Evolutionary conservation across 1,140 invertebrate species (phyloP).

Genomic region (Cylas formicarius): DNA sequence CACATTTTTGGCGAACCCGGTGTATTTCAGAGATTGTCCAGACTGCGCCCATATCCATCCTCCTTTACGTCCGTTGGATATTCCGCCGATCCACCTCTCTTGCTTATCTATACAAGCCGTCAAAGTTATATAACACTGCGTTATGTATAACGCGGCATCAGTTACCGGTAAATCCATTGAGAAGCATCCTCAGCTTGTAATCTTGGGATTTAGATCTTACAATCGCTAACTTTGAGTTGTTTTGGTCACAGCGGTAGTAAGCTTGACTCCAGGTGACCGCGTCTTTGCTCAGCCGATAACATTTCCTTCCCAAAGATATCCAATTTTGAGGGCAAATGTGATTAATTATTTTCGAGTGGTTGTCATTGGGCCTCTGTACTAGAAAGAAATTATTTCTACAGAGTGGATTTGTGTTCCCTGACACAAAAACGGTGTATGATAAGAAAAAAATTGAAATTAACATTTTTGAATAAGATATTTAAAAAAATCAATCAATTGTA

Average conservation of each 20-base stretch:
- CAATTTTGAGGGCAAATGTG: constrained; percentile 21
- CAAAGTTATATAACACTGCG: background rate
- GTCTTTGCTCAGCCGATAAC: constrained; percentile 19
- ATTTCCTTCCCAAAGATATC: constrained; percentile 18
- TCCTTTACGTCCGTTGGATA: constrained; percentile 58
- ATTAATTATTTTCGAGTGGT: constrained; percentile 7
- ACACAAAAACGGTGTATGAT: no score
- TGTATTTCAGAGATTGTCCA: constrained; percentile 41
- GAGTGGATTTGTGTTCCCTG: no score
- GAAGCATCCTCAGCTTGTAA: constrained; percentile 17
- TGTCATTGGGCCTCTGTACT: background rate
- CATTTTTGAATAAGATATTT: no score
- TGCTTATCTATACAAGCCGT: constrained; percentile 11
- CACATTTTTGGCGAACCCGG: constrained; percentile 20
- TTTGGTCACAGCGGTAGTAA: constrained; percentile 16
- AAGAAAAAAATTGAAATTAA: no score
- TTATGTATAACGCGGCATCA: background rate
- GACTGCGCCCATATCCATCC: constrained; percentile 65
- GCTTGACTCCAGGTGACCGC: constrained; percentile 16
- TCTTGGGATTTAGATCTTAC: constrained; percentile 14
- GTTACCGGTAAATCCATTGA: constrained; percentile 20
- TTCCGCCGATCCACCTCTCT: constrained; percentile 70
- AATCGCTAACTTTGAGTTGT: constrained; percentile 16
- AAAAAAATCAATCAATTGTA: no score
- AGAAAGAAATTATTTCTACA: no score